Evolutionary conservation across 2,888 invertebrate genomes (phyloP).

Genomic region (Alsophila aescularia): DNA sequence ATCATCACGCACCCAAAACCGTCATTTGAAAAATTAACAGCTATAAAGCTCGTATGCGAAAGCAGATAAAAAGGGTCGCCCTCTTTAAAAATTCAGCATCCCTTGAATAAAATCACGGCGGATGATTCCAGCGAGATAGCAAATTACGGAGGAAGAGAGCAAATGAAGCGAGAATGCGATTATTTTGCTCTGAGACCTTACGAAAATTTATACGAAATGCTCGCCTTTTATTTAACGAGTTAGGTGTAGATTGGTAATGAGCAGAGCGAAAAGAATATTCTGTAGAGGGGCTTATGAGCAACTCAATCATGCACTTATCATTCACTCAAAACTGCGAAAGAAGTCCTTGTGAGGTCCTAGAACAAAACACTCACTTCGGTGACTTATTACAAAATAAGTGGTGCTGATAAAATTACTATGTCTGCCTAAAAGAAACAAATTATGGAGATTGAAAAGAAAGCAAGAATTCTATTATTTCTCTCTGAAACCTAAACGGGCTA

Average conservation of each 20-base stretch:
- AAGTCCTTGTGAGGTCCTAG: too few species aligned
- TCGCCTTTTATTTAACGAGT: slow-evolving; percentile 63
- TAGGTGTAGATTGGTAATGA: slow-evolving; percentile 35
- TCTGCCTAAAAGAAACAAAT: too few species aligned
- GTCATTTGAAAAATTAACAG: slow-evolving; percentile 15
- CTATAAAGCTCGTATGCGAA: slow-evolving; percentile 3
- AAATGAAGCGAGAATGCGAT: slow-evolving; percentile 76
- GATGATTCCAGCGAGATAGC: slow-evolving; percentile 63
- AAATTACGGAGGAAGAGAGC: slow-evolving; percentile 69
- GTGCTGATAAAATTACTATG: too few species aligned
- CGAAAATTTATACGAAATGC: slow-evolving; percentile 68
- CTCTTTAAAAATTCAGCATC: slow-evolving; percentile 40
- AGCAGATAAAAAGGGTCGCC: slow-evolving; percentile 27
- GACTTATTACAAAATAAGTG: too few species aligned
- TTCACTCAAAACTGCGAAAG: too few species aligned
- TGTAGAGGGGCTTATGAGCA: too few species aligned
- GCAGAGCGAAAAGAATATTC: slow-evolving; percentile 21
- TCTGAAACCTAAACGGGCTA: too few species aligned
- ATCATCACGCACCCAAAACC: not conserved
- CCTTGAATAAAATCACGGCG: slow-evolving; percentile 56
- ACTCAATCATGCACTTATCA: too few species aligned
- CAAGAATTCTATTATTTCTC: too few species aligned
- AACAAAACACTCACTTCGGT: too few species aligned
- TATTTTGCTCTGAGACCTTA: slow-evolving; percentile 66
- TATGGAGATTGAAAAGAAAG: too few species aligned